Base-by-base conservation (phyloP, 2,888 invertebrate species). In the Steromphala cineraria region DNA sequence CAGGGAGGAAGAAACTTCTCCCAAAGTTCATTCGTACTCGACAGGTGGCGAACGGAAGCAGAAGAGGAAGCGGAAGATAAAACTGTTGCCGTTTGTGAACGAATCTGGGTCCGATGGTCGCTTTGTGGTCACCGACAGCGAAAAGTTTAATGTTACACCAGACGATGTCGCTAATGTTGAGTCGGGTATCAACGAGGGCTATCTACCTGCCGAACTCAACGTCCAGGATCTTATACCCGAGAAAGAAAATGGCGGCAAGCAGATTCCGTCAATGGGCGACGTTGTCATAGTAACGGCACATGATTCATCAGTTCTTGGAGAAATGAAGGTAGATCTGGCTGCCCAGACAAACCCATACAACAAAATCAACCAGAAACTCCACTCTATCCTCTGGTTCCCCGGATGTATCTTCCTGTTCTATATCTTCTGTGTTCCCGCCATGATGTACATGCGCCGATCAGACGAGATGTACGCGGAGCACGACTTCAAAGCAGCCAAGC, bases 341-440 rank as follows among this genome's bases (percentile, higher is more conserved):
- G 76, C 76, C 10, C 28, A 76, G 21, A 28, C 53, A 3, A 76
- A 76, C 55, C 53, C 53, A 2, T 36, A 55, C 19, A 76, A 76
- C 55, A 53, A 36, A 28, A 53, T 76, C 53, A 76, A 76, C 55
- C 76, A 76, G n/a, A 53, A 53, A 17, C 31, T 76, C n/a, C 76
- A 76, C 19, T 53, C 53, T 0, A 55, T 19, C n/a, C 53, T 55
- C 2, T 76, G 76, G 76, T 76, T 76, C 31, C 76, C 76, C 13
- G 28, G 24, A 55, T 76, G 76, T 36, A 53, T 76, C 17, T 55
- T 55, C 36, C 36, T 76, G 15, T 53, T 76, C 19, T 76, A 55
- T 17, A 53, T 76, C 24, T 76, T 53, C 55, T 76, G 76, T n/a
- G 28, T 76, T 0, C 76, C 76, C 17, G 76, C 76, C 36, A 55